Base-by-base conservation (phyloP, 1,140 invertebrate genomes). In the Mizuhopecten yessoensis region DNA sequence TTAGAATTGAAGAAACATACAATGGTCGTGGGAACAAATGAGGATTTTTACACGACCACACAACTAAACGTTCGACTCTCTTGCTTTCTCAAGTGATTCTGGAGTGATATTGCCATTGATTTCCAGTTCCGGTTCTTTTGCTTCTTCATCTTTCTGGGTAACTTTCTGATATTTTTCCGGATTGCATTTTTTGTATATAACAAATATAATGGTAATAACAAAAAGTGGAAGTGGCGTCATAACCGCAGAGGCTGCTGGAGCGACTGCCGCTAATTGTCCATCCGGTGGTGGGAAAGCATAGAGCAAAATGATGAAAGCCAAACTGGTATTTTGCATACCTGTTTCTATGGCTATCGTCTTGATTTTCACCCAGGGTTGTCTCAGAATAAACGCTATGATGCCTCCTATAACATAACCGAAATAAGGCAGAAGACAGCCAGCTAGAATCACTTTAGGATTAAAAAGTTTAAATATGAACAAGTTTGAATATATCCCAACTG, bases 401-500 rank as follows among this genome's bases (percentile, higher is more conserved):
- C 92, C 98, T 34, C 98, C 99, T 42, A 98, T 96, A 5, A 97
- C 57, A 96, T 99, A 99, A 9, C 99, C 99, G 33, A 98, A 95
- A 97, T 98, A 99, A 0, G 99, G 99, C 87, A 99, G 97, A 0
- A 98, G 97, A 95, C 99, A 97, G 20, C 99, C 98, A 33, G 98
- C 98, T 13, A 98, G 94, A 34, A 98, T 94, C 88, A 99, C 87
- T 90, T 90, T 89, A 0, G 94, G 94, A 7, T 96, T 96, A 11
- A 99, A 98, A 94, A 99, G 96, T 95, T 98, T 96, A 95, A 99
- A 99, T 86, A 99, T 97, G 96, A 99, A 99, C 17, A 98, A 96
- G 96, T 99, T 99, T 0, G 98, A 98, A 86, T 98, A 97, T 39
- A 98, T 98, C 0, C 99, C 99, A 97, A 99, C 99, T n/a, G 98